A percentile compares a stretch with the other conserved stretches of the same genome.
phyloP scores from a whole-genome alignment of 2,888 invertebrate species.

The Phytoseiulus persimilis region DNA sequence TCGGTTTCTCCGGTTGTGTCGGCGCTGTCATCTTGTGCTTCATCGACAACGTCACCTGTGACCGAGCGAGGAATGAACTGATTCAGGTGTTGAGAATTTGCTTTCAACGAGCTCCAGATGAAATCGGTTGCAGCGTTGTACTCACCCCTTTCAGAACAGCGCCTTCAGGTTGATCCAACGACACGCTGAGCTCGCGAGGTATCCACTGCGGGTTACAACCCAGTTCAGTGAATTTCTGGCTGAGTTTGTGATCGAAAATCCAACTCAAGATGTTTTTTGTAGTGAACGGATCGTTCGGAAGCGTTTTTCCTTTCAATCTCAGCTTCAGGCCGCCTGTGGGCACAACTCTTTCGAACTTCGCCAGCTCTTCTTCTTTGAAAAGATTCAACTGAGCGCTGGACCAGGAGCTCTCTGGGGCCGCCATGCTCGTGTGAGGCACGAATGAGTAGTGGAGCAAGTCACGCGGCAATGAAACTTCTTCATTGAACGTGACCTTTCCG shows the following conservation, averaged over 20 bases:
- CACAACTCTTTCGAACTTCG: neutral
- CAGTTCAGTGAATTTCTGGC: conserved; percentile 43
- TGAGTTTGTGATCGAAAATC: conserved; percentile 41
- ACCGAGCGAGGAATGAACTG: neutral
- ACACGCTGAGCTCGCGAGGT: conserved; percentile 41
- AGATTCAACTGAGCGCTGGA: neutral
- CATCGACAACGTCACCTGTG: neutral
- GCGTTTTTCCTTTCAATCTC: neutral
- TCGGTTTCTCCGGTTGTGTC: conserved; percentile 38
- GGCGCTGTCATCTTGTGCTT: conserved; percentile 40
- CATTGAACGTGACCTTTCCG: neutral
- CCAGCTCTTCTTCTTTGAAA: neutral
- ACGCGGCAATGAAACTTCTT: neutral
- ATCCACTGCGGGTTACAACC: conserved; percentile 43
- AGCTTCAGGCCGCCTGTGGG: neutral
- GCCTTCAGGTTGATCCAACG: neutral
- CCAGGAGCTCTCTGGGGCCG: too few species aligned
- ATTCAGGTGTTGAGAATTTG: too few species aligned
- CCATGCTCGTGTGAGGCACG: neutral
- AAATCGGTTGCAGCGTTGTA: too few species aligned
- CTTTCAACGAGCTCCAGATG: too few species aligned
- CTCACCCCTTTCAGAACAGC: neutral
- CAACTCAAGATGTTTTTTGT: conserved; percentile 41
- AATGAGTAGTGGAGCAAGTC: neutral
- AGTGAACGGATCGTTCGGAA: conserved; percentile 35